Evolutionary conservation across 2,113 vertebrate species (phyloP).

Genomic region (Platysternon megacephalum): DNA sequence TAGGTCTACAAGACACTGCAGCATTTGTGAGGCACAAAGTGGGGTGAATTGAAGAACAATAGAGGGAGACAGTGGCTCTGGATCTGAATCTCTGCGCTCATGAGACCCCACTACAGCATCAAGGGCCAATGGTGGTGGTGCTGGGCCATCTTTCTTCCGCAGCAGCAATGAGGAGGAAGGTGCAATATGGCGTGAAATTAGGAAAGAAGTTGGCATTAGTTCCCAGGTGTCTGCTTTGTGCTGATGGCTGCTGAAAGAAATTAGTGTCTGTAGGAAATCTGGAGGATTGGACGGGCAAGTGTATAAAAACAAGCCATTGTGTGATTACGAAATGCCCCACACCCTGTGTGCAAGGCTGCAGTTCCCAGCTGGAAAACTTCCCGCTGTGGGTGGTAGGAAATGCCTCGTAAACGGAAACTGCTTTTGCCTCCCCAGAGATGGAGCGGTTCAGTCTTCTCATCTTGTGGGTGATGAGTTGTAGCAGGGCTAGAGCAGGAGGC

Average conservation of each 20-base stretch:
- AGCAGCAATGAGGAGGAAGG: neutral
- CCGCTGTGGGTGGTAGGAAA: neutral
- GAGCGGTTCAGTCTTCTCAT: neutral
- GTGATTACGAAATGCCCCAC: constrained; percentile 30
- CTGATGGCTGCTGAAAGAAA: neutral
- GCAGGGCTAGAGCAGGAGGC: neutral
- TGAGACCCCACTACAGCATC: neutral
- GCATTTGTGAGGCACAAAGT: neutral
- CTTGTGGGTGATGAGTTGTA: neutral
- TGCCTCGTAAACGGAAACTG: constrained; percentile 59
- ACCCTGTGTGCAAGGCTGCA: neutral
- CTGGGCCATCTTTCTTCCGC: neutral
- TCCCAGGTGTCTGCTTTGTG: neutral
- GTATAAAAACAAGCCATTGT: neutral
- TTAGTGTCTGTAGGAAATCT: neutral
- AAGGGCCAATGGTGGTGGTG: neutral
- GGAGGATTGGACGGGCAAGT: fast-evolving
- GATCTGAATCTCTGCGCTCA: neutral
- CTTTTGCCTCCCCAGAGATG: neutral
- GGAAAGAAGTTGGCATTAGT: neutral
- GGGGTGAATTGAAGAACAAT: neutral
- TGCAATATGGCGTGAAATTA: neutral
- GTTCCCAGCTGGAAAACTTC: neutral
- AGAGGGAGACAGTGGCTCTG: neutral
- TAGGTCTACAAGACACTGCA: neutral